These are phyloP conservation scores for Cosmorhoe ocellata DNA, from an alignment of 2,888 invertebrate genomes.

Conservation along the genomic window DNA sequence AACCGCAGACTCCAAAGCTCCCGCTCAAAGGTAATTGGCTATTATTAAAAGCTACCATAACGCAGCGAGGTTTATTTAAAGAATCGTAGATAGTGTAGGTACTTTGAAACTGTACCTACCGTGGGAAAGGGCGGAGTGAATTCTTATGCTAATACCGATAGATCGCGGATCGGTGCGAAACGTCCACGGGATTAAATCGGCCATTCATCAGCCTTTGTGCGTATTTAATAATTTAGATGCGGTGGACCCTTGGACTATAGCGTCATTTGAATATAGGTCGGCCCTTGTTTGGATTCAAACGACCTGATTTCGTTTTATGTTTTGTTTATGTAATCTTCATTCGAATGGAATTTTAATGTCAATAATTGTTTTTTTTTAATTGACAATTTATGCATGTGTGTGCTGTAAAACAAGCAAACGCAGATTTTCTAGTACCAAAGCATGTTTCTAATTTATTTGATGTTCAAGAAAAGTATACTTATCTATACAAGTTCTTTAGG, in stretches of 20 bases:
- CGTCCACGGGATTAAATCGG: constrained; percentile 36
- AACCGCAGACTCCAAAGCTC: constrained; percentile 26
- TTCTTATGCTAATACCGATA: constrained; percentile 73
- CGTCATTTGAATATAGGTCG: constrained; percentile 33
- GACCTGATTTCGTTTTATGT: constrained; percentile 13
- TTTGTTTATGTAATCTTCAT: constrained; percentile 17
- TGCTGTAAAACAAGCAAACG: background rate
- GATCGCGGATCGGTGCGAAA: constrained; percentile 68
- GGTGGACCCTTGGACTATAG: constrained; percentile 36
- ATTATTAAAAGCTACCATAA: constrained; percentile 36
- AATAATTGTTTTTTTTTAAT: background rate
- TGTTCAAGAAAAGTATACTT: no score
- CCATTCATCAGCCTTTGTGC: constrained; percentile 59
- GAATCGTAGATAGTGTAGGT: constrained; percentile 33
- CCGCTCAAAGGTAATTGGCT: constrained; percentile 39
- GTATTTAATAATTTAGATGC: constrained; percentile 66
- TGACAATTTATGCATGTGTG: no score
- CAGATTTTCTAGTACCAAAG: background rate
- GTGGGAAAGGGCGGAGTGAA: constrained; percentile 63
- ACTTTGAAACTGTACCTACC: constrained; percentile 47
- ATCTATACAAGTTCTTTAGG: no score
- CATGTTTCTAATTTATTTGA: no score
- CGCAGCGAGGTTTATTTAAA: no score
- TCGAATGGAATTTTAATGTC: background rate
- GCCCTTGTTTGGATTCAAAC: constrained; percentile 17